Evolutionary conservation across 2,113 vertebrate species (phyloP).

Genomic region (Trichomycterus rosablanca): DNA sequence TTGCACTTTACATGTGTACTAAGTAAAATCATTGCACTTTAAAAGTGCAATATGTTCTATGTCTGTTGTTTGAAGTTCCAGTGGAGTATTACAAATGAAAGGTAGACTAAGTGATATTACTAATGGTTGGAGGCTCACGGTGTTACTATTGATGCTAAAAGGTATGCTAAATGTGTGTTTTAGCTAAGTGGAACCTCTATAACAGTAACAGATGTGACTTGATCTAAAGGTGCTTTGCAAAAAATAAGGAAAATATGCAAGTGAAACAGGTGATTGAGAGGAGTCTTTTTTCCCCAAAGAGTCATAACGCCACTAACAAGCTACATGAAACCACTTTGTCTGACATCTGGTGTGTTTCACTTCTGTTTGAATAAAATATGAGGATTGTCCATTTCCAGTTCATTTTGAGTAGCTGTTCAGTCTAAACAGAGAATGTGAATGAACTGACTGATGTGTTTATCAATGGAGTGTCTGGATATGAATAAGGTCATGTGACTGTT

Average conservation of each 20-base stretch:
- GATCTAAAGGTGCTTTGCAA: conserved; percentile 35
- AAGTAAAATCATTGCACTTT: too few relatives aligned
- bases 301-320: neutral
- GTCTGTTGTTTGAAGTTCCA: too few relatives aligned
- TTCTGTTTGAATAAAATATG: neutral
- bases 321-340: neutral
- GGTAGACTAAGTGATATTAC: too few relatives aligned
- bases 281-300: neutral
- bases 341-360: neutral
- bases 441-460: neutral
- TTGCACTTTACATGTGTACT: too few relatives aligned
- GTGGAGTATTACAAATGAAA: too few relatives aligned
- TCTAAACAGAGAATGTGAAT: neutral
- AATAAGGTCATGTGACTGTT: conserved; percentile 1
- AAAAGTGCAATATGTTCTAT: too few relatives aligned
- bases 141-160: too few relatives aligned
- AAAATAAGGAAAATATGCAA: conserved; percentile 34
- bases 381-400: neutral
- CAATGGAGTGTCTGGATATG: neutral
- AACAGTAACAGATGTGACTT: neutral
- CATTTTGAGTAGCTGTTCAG: neutral
- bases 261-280: conserved; percentile 3
- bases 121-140: too few relatives aligned
- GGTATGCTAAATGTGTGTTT: neutral
- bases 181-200: neutral